phyloP scores from a whole-genome alignment of 2,888 invertebrate species.

The Digitonthophagus gazella region DNA sequence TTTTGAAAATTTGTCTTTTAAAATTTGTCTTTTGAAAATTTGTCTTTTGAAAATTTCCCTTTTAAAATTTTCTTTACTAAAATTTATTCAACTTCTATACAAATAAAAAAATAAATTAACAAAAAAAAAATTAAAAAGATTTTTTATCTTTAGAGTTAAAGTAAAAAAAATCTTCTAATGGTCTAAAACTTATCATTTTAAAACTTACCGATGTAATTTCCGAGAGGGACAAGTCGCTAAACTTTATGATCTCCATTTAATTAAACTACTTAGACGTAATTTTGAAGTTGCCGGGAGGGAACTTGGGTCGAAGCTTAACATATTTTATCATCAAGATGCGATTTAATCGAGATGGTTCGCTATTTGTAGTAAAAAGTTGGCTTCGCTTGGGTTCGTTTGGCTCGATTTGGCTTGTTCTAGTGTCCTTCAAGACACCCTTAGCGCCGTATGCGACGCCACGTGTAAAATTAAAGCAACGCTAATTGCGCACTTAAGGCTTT shows the following conservation, averaged over 20 bases:
- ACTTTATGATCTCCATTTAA: slow-evolving; percentile 13
- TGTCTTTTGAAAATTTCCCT: too few relatives aligned
- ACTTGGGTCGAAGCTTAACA: slow-evolving; percentile 4
- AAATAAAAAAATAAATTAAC: background rate
- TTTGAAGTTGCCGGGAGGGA: slow-evolving; percentile 1
- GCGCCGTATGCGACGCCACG: background rate
- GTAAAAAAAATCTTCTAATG: too few relatives aligned
- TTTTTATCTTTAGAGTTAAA: background rate
- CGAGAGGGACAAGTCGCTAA: background rate
- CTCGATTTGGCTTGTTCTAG: background rate
- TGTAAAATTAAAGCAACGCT: slow-evolving; percentile 8
- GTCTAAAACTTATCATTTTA: slow-evolving; percentile 8
- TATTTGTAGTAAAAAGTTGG: slow-evolving; percentile 5
- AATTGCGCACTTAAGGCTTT: slow-evolving; percentile 3
- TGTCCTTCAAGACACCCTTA: background rate
- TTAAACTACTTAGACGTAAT: slow-evolving; percentile 15
- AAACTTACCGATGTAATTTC: slow-evolving; percentile 8
- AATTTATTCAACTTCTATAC: too few relatives aligned
- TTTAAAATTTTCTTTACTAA: too few relatives aligned
- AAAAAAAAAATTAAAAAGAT: background rate
- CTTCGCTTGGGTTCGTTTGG: background rate
- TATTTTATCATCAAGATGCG: slow-evolving; percentile 2
- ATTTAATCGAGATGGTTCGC: background rate
- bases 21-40: too few relatives aligned
- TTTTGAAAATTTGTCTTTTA: too few relatives aligned